Conservation (phyloP, 2,113 vertebrate genomes). For the Oreotragus oreotragus region DNA sequence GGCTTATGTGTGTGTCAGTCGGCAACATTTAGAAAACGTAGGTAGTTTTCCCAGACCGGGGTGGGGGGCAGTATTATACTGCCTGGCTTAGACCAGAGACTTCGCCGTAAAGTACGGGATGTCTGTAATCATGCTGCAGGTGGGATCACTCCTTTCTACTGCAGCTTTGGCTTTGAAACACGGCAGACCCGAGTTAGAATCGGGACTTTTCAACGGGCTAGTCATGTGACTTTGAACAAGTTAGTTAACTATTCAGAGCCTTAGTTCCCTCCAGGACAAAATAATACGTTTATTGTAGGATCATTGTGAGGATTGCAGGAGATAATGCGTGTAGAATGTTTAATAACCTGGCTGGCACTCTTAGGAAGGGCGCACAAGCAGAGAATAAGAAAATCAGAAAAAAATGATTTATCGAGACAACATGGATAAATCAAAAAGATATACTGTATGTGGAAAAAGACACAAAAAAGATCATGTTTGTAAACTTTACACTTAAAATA, state of each 20-base stretch:
- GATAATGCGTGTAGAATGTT: neutral
- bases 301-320: neutral
- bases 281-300: neutral
- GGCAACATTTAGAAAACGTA: neutral
- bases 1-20: neutral
- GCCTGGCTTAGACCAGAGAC: neutral
- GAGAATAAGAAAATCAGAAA: neutral
- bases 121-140: neutral
- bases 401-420: neutral
- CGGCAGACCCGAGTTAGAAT: neutral
- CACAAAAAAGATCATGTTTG: neutral
- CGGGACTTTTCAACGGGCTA: neutral
- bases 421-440: neutral
- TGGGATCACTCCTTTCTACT: too few species aligned
- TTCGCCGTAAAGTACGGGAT: neutral
- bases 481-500: neutral
- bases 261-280: neutral
- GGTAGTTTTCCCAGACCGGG: neutral
- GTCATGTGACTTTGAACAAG: neutral
- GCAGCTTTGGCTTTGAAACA: neutral
- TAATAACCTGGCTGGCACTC: neutral
- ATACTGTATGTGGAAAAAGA: neutral
- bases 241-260: neutral
- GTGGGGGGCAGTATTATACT: accelerated
- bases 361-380: neutral